phyloP scores from a whole-genome alignment of 2,888 invertebrate genomes.

The Chironomus riparius region DNA sequence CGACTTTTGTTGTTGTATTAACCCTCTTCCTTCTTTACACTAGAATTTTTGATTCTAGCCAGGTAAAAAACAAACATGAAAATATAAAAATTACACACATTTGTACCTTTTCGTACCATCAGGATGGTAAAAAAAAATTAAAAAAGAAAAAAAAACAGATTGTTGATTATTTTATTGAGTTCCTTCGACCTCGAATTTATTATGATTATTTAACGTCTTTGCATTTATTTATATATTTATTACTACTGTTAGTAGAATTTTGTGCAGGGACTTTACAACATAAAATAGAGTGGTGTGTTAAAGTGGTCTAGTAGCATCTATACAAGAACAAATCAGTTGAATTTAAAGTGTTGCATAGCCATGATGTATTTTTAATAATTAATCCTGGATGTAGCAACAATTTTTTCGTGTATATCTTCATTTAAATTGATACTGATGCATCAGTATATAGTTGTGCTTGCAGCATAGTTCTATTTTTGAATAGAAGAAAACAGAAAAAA shows the following conservation, averaged over 20 bases:
- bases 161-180: conserved; percentile 21
- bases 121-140: not conserved
- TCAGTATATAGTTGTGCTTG: not conserved
- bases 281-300: not conserved
- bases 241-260: not conserved
- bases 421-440: not conserved
- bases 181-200: conserved; percentile 21
- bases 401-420: not conserved
- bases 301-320: not conserved
- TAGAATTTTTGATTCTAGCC: not conserved
- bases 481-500: not conserved
- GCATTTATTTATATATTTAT: not conserved
- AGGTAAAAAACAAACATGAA: not conserved
- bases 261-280: not conserved
- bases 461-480: conserved; percentile 9
- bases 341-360: not conserved
- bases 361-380: not conserved
- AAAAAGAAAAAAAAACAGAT: not conserved
- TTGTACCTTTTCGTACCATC: not conserved
- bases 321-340: not conserved
- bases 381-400: not conserved
- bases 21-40: not conserved
- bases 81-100: conserved; percentile 1
- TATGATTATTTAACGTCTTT: conserved; percentile 16
- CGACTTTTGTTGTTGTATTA: not conserved